Evolutionary conservation across 2,113 vertebrate species (phyloP), one percentile per base, ranked within the genome.

Genomic region (Tor tambroides): DNA sequence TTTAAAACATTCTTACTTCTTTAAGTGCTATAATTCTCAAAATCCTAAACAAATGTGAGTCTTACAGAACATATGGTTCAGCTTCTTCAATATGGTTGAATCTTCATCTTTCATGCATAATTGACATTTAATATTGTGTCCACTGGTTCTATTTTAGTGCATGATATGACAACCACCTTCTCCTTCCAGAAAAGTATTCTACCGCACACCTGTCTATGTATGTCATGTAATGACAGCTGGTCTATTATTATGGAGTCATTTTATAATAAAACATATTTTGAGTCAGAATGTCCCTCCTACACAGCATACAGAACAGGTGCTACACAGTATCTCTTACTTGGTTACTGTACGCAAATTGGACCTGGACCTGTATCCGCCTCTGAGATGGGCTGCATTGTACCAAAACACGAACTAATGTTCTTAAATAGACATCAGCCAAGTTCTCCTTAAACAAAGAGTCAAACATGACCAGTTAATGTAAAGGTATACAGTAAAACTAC

Each of bases 261-360:
- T 38, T 43, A 76, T 26, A 59, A 84, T 26, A 49, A 80, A 84
- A 67, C 10, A 15, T 59, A 80, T 80, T 23, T 80, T 17, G 21
- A 63, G 23, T 32, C 51, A 38, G 51, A 79, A 79, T 79, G 30
- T 4, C 6, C 35, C 7, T 61, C 32, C 30, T 26, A 80, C 78
- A 61, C 1, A 17, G 14, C 0, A 3, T 61, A 15, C 10, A 35
- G 19, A 56, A 30, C 49, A 56, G 49, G 51, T 23, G 49, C 19
- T 21, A 54, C 11, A 32, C 30, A 56, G 15, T 35, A 75, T n/a
- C 23, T 43, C 10, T 63, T n/a, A 38, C 2, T 26, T 75, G 12
- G 23, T 46, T 74, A 41, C 71, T n/a, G 32, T 72, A 17, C 19
- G 23, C 19, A 38, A 74, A 41, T 74, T n/a, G 11, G 41, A 75